phyloP scores from a whole-genome alignment of 1,140 invertebrate genomes.

The Pseudomyrmex gracilis region DNA sequence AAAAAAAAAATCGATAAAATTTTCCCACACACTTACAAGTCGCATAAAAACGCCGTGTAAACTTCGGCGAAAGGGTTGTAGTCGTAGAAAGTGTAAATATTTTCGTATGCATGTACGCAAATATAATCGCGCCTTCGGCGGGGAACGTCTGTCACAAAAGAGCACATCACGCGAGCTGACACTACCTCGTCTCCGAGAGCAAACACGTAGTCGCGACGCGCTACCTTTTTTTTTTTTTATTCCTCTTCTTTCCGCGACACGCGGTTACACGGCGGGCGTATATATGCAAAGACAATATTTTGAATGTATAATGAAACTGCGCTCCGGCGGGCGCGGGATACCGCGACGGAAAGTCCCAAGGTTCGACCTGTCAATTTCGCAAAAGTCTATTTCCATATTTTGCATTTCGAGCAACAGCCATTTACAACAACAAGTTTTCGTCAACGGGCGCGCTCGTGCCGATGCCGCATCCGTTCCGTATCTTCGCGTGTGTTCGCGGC shows the following conservation, averaged over 20 bases:
- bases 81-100: conserved; percentile 69
- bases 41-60: conserved; percentile 18
- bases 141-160: conserved; percentile 68
- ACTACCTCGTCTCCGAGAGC: conserved; percentile 70
- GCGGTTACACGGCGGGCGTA: conserved; percentile 61
- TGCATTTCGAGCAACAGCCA: conserved; percentile 52
- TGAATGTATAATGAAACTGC: conserved; percentile 78
- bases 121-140: conserved; percentile 59
- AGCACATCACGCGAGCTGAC: conserved; percentile 64
- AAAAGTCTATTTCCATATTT: conserved; percentile 43
- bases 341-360: conserved; percentile 50
- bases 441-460: background rate
- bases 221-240: background rate
- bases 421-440: conserved; percentile 60
- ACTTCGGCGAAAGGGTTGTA: conserved; percentile 49
- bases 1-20: conserved; percentile 26
- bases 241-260: background rate
- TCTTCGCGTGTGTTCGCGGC: background rate
- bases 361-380: conserved; percentile 30
- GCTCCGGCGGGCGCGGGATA: conserved; percentile 52
- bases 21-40: conserved; percentile 11
- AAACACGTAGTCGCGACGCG: conserved; percentile 63
- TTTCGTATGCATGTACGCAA: conserved; percentile 68
- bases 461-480: background rate
- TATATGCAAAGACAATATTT: conserved; percentile 78